Conservation (phyloP, 1,140 invertebrate genomes). For the Panagrolaimus sp. region DNA sequence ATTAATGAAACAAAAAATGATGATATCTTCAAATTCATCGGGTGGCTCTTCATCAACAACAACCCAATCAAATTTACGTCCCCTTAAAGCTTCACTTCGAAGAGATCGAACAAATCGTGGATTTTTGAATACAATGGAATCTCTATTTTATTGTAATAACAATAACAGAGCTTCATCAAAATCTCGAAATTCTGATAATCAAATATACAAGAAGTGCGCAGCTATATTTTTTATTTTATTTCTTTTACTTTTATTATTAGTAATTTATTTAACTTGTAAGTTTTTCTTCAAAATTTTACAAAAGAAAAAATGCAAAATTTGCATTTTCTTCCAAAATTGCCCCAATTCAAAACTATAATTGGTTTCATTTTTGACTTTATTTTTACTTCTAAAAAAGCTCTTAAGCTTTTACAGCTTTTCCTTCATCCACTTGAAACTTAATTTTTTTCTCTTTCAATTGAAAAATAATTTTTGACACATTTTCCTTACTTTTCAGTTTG, state of each 20-base stretch:
- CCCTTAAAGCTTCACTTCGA: not conserved
- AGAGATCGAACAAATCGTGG: not conserved
- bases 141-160: not conserved
- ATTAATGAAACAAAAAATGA: not conserved
- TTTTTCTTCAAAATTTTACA: slow-evolving; percentile 3
- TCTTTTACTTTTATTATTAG: not conserved
- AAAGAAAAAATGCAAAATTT: not conserved
- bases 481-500: too few species aligned
- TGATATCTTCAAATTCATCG: not conserved
- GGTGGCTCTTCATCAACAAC: not conserved
- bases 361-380: not conserved
- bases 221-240: not conserved
- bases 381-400: too few species aligned
- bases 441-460: not conserved
- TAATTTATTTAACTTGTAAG: slow-evolving; percentile 12
- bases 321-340: not conserved
- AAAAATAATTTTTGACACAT: not conserved
- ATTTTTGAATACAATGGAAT: not conserved
- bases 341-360: not conserved
- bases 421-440: not conserved
- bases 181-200: not conserved
- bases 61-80: not conserved
- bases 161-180: not conserved
- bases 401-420: not conserved
- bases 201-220: not conserved